Evolutionary conservation across 1,140 invertebrate genomes (phyloP).

Genomic region (Amyelois transitella): DNA sequence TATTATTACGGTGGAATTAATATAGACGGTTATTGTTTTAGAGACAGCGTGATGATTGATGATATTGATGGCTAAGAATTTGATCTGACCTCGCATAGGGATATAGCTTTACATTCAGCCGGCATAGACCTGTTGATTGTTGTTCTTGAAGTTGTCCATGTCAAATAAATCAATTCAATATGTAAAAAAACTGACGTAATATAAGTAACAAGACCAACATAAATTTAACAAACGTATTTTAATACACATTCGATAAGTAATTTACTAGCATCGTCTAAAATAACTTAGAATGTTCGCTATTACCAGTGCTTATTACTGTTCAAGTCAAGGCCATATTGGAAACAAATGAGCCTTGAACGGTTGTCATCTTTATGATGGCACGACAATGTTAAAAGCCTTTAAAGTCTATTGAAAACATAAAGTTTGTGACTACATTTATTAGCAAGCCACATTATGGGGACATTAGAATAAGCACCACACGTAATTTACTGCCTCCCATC

Average conservation of each 20-base stretch:
- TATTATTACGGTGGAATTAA: conserved; percentile 51
- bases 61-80: conserved; percentile 16
- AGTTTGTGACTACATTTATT: conserved; percentile 16
- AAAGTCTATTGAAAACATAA: conserved; percentile 18
- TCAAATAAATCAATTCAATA: too few relatives aligned
- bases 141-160: too few relatives aligned
- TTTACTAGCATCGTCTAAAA: too few relatives aligned
- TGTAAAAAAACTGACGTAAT: too few relatives aligned
- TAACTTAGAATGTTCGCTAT: too few relatives aligned
- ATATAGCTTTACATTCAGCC: not conserved
- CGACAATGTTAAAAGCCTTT: conserved; percentile 15
- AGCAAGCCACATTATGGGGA: conserved; percentile 5
- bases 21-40: conserved; percentile 60
- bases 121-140: too few relatives aligned
- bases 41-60: conserved; percentile 58
- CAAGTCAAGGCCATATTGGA: conserved; percentile 16
- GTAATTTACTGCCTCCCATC: not conserved
- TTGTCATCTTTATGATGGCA: conserved; percentile 15
- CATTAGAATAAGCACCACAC: not conserved
- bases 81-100: conserved; percentile 2
- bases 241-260: too few relatives aligned
- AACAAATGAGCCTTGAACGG: conserved; percentile 11
- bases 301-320: not conserved
- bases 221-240: too few relatives aligned
- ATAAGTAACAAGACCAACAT: too few relatives aligned